phyloP scores from a whole-genome alignment of 2,797 vertebrate species.

The Triplophysa yarkandensis region DNA sequence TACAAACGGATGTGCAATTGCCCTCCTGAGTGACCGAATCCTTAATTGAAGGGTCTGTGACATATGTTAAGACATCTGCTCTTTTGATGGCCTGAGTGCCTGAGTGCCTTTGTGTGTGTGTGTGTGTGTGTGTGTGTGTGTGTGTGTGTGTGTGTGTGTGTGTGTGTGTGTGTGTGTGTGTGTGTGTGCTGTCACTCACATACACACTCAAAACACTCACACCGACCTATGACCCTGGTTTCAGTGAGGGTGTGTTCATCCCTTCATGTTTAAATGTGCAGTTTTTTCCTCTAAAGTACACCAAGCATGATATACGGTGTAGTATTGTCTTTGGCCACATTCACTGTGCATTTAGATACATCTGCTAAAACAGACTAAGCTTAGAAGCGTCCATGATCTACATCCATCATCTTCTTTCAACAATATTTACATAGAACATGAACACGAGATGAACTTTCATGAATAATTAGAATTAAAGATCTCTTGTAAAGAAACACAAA shows the following conservation, averaged over 20 bases:
- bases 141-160: neutral
- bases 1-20: constrained; percentile 19
- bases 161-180: neutral
- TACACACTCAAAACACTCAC: constrained; percentile 1
- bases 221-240: constrained; percentile 28
- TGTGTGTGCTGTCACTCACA: neutral
- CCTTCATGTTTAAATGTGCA: constrained; percentile 16
- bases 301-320: constrained; percentile 18
- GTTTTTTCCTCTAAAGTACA: constrained; percentile 10
- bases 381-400: constrained; percentile 13
- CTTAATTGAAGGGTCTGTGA: constrained; percentile 37
- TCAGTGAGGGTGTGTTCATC: constrained; percentile 21
- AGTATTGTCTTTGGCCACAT: constrained; percentile 42
- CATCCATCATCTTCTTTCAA: constrained; percentile 9
- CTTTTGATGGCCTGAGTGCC: constrained; percentile 21
- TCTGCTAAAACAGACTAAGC: constrained; percentile 42
- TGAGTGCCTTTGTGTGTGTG: neutral
- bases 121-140: neutral
- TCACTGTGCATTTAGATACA: constrained; percentile 48
- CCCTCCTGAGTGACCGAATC: neutral
- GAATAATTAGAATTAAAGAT: neutral
- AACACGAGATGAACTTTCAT: neutral
- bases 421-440: constrained; percentile 58
- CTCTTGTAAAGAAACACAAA: neutral
- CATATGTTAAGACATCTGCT: constrained; percentile 44